Conservation (phyloP, 2,888 invertebrate species). For the Cerastis rubricosa region DNA sequence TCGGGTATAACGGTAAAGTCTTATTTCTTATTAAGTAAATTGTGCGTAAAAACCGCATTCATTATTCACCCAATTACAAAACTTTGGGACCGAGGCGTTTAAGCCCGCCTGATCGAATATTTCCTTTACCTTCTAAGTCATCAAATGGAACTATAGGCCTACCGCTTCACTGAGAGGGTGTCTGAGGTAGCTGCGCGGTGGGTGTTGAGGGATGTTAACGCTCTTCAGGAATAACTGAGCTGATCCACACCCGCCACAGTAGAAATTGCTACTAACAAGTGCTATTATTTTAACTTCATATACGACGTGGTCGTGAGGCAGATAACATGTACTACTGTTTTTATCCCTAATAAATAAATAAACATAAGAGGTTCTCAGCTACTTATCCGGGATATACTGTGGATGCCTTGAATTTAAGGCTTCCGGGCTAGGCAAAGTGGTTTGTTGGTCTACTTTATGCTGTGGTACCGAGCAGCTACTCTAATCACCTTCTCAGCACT, state of each 20-base stretch:
- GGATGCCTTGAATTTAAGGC: not conserved
- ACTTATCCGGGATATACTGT: too few relatives aligned
- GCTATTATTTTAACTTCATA: too few relatives aligned
- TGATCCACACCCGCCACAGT: not conserved
- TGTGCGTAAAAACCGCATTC: conserved; percentile 37
- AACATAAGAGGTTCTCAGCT: not conserved
- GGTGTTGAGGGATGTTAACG: too few relatives aligned
- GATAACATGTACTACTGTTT: too few relatives aligned
- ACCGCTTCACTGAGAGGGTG: not conserved
- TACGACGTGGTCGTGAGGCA: too few relatives aligned
- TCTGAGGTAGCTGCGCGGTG: not conserved
- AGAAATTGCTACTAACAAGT: too few relatives aligned
- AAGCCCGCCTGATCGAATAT: not conserved
- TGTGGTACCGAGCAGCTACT: not conserved
- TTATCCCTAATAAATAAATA: too few relatives aligned
- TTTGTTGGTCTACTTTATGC: not conserved
- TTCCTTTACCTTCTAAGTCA: conserved; percentile 6
- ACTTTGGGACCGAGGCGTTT: not conserved
- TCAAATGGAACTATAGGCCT: not conserved
- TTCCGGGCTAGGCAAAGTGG: not conserved
- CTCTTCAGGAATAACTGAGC: too few relatives aligned
- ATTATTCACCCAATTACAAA: conserved; percentile 1
- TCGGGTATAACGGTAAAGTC: conserved; percentile 5
- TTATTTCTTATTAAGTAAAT: conserved; percentile 44
- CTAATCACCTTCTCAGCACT: not conserved